Evolutionary conservation across 2,888 invertebrate genomes (phyloP).

Genomic region (Cryptocephalus moraei): DNA sequence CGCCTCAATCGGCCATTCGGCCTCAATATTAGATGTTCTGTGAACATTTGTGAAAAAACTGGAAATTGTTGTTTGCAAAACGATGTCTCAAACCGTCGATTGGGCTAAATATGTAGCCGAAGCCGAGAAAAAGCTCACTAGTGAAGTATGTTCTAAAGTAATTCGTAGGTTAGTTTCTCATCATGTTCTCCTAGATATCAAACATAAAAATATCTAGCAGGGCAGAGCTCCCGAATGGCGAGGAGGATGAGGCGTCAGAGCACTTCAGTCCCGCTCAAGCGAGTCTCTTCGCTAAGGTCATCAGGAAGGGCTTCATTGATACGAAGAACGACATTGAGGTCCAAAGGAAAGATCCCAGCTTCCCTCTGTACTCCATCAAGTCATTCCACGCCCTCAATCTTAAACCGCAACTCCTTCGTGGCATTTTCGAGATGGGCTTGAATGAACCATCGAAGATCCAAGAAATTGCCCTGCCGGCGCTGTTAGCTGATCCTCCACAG

Average conservation of each 20-base stretch:
- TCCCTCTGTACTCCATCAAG: constrained; percentile 89
- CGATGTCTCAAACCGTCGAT: constrained; percentile 38
- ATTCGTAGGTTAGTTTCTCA: not conserved
- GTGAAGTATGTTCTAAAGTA: constrained; percentile 1
- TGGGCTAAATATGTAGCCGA: constrained; percentile 44
- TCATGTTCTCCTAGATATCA: not conserved
- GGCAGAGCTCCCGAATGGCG: constrained; percentile 5
- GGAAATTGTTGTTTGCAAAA: not conserved
- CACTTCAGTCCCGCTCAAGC: constrained; percentile 63
- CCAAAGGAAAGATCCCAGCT: constrained; percentile 83
- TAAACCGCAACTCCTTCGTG: constrained; percentile 85
- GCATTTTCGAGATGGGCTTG: constrained; percentile 93
- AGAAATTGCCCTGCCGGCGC: constrained; percentile 89
- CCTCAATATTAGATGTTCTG: too few species aligned
- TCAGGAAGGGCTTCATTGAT: constrained; percentile 80
- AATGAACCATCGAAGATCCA: constrained; percentile 98
- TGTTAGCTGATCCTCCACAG: constrained; percentile 89
- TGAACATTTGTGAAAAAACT: too few species aligned
- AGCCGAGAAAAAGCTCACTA: constrained; percentile 36
- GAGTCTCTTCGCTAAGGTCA: constrained; percentile 81
- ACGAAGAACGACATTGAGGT: constrained; percentile 82
- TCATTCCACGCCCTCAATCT: constrained; percentile 79
- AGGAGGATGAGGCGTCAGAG: constrained; percentile 33
- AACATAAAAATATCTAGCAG: constrained; percentile 8
- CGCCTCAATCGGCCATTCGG: too few species aligned